Conservation (phyloP, 2,113 vertebrate genomes). For the Ciconia maguari region DNA sequence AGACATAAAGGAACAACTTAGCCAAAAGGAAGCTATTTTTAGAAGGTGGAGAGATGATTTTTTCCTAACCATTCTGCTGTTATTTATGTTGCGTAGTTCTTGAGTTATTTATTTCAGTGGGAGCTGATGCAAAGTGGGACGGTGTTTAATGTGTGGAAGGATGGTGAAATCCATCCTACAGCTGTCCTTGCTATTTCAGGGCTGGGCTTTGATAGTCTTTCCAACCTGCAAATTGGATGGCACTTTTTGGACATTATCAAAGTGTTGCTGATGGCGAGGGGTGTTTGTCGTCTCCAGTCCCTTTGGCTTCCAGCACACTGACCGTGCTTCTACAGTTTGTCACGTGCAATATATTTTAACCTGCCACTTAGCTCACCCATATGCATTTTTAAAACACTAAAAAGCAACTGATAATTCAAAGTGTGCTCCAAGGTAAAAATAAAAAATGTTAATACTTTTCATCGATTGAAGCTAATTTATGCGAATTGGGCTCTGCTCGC, state of each 20-base stretch:
- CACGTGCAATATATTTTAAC: neutral
- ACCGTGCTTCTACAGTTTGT: neutral
- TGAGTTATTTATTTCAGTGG: constrained; percentile 46
- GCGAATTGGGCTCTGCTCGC: neutral
- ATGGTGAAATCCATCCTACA: constrained; percentile 32
- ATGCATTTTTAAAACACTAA: constrained; percentile 7
- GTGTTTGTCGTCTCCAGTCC: neutral
- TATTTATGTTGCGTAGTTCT: constrained; percentile 35
- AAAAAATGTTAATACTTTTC: constrained; percentile 21
- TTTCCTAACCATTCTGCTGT: neutral
- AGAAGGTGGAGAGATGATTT: neutral
- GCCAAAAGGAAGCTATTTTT: constrained; percentile 56
- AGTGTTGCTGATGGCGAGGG: neutral
- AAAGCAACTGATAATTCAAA: constrained; percentile 2
- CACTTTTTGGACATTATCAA: neutral
- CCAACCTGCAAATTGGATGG: neutral
- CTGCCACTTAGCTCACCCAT: neutral
- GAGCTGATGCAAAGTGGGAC: constrained; percentile 22
- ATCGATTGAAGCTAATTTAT: constrained; percentile 47
- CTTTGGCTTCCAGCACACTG: neutral
- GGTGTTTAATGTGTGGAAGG: constrained; percentile 5
- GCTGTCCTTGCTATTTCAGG: constrained; percentile 35
- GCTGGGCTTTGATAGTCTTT: neutral
- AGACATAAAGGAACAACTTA: constrained; percentile 28
- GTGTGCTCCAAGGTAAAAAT: neutral